Conservation (phyloP, 2,113 vertebrate species). For the Odocoileus hemionus region DNA sequence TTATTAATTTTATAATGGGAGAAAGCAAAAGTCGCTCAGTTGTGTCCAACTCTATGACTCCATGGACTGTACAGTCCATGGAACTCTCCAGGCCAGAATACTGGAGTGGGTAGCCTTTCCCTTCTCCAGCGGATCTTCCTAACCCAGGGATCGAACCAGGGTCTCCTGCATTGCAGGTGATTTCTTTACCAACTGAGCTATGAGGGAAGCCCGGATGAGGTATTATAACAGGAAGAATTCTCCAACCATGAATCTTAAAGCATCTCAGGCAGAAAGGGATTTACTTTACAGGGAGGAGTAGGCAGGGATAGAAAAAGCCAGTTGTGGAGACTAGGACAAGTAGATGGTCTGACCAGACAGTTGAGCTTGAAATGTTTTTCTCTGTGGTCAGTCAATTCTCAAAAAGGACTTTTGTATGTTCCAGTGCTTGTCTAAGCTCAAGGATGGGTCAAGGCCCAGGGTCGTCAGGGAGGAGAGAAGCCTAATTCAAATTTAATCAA, state of each 20-base stretch:
- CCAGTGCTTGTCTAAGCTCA: background rate
- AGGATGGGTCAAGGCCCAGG: no score
- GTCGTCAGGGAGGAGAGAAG: background rate
- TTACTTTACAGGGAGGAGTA: background rate
- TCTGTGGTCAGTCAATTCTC: background rate
- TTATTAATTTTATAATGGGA: background rate
- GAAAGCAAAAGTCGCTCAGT: background rate
- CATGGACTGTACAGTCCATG: background rate
- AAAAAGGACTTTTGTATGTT: background rate
- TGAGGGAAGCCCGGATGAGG: background rate
- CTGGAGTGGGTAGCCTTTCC: background rate
- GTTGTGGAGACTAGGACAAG: rapidly evolving
- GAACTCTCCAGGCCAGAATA: background rate
- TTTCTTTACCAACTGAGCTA: background rate
- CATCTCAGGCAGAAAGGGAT: background rate
- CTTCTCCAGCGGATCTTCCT: background rate
- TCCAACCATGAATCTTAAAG: background rate
- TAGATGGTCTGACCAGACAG: background rate
- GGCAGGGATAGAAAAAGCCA: background rate
- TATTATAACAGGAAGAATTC: background rate
- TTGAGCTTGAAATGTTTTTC: background rate
- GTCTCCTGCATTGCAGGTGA: background rate
- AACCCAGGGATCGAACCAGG: rapidly evolving
- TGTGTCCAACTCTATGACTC: background rate
- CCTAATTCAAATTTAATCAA: background rate